Conservation (phyloP, 2,113 vertebrate species). For the Cebus imitator region DNA sequence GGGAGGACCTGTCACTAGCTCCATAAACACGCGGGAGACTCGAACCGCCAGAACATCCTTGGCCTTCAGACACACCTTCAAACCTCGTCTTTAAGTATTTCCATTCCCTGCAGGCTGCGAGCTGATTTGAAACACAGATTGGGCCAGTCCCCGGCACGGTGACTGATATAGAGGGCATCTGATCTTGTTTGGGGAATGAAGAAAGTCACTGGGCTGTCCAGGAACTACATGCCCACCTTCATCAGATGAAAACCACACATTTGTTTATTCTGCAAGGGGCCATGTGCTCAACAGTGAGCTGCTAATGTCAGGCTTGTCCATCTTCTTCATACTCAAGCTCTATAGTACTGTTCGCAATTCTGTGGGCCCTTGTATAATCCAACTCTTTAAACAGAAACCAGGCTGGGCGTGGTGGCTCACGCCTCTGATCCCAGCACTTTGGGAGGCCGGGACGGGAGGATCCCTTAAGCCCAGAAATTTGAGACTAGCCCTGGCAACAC, state of each 20-base stretch:
- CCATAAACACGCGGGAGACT: background rate
- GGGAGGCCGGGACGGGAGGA: no score
- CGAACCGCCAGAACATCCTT: background rate
- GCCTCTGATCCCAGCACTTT: no score
- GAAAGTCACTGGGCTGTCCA: background rate
- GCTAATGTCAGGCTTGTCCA: background rate
- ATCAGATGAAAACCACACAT: background rate
- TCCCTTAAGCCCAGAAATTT: no score
- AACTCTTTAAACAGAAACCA: background rate
- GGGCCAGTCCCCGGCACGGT: background rate
- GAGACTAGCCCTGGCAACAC: no score
- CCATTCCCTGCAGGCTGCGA: background rate
- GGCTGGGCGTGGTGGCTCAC: background rate
- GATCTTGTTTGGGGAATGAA: background rate
- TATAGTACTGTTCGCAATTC: background rate
- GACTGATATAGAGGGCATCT: background rate
- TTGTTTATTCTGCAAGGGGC: background rate
- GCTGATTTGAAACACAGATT: background rate
- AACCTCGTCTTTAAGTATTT: background rate
- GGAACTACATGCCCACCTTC: background rate
- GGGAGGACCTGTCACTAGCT: background rate
- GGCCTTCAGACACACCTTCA: background rate
- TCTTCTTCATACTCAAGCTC: background rate
- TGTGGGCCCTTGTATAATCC: background rate
- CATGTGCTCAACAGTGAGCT: background rate